Base-by-base conservation (phyloP, 64 coral and sea anemone species). In the Stylophora pistillata region DNA sequence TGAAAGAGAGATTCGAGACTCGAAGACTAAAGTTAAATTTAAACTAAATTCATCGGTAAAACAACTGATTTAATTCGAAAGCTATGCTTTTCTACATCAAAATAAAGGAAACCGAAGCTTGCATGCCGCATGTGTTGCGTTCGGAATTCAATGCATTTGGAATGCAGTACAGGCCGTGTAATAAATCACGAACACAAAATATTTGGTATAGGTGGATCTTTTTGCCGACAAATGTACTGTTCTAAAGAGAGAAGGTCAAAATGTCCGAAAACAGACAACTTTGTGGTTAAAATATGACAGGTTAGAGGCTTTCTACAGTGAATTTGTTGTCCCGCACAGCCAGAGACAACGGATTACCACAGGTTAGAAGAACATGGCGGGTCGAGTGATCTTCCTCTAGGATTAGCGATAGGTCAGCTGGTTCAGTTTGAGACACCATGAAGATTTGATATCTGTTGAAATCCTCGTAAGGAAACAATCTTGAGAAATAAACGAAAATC, bases 331-430 rank as follows among this genome's bases (percentile, higher is more conserved):
- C 32, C 29, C 34, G 10, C 60, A 84, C 80, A 84, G 60, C 62
- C 68, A 69, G 80, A 0, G 29, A 10, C 5, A 32, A 69, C 9
- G 94, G 94, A 95, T 95, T 95, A 92, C 80, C 58, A 95, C 94
- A 95, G 86, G 12, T 95, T 91, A 92, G 72, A 85, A 92, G 72
- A 85, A 85, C 33, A 95, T 95, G 94, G 94, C 94, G 90, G 30
- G 78, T 29, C 74, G 78, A 69, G 74, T 71, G 52, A 71, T 88
- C 90, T 71, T 37, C 76, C 77, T 63, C 85, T 86, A 90, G 94
- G 89, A 89, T 86, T 86, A 95, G 92, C 79, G 76, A 95, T 52
- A 90, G 89, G 94, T 75, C 71, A 76, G 91, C 26, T 47, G 37
- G 37, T 47, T 47, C 37, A 27, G 72, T 76, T 83, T 80, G 55